Percentiles rank a stretch among this genome's conserved stretches.
Conservation (phyloP, 2,888 invertebrate species). For the Druceiella hillmani region DNA sequence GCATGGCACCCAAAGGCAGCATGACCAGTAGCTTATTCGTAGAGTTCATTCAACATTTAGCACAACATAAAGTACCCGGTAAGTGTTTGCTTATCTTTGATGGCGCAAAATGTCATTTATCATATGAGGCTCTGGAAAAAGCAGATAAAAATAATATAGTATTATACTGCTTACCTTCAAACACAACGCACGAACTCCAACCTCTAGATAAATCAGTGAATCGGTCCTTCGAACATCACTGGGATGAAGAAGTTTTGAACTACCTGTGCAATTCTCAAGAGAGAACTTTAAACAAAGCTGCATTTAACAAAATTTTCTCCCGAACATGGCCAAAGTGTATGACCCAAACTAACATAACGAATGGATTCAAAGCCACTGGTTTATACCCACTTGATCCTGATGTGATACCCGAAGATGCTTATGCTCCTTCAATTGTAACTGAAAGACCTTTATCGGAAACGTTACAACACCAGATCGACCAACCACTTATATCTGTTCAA, state of each 20-base stretch:
- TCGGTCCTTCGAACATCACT: constrained; percentile 16
- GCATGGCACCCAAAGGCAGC: constrained; percentile 11
- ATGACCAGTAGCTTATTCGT: constrained; percentile 13
- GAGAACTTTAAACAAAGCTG: constrained; percentile 14
- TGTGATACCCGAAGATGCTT: too few relatives aligned
- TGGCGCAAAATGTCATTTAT: constrained; percentile 7
- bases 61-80: constrained; percentile 14
- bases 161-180: constrained; percentile 16
- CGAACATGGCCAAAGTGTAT: constrained; percentile 18
- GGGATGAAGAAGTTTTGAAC: constrained; percentile 15
- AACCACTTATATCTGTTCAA: too few relatives aligned
- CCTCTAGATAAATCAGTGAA: constrained; percentile 17
- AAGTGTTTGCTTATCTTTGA: constrained; percentile 20
- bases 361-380: constrained; percentile 13
- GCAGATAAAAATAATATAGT: constrained; percentile 17
- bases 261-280: constrained; percentile 10
- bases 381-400: too few relatives aligned
- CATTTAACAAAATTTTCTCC: constrained; percentile 18
- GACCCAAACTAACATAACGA: constrained; percentile 15
- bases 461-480: too few relatives aligned
- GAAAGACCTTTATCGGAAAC: too few relatives aligned
- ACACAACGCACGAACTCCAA: constrained; percentile 15
- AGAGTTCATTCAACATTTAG: constrained; percentile 17
- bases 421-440: too few relatives aligned
- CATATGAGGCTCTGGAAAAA: constrained; percentile 13